A percentile compares a stretch with the other conserved stretches of the same genome.
Evolutionary conservation across 2,113 vertebrate species (phyloP).

Genomic region (Pachyramphus minor): DNA sequence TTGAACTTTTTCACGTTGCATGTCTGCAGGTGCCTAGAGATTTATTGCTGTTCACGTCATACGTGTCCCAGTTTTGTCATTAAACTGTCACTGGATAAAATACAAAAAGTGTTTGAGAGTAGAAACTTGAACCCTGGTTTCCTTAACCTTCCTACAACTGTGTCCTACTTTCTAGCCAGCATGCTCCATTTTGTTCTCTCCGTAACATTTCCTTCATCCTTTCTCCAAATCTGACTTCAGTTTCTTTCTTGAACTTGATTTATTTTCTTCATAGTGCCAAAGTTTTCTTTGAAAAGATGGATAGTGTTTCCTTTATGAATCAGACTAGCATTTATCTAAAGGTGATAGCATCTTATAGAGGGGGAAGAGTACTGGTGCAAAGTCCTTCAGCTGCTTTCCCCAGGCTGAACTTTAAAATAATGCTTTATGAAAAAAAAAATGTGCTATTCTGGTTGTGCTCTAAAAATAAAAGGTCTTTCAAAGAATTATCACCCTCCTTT

Average conservation of each 20-base stretch:
- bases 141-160: neutral
- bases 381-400: neutral
- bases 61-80: neutral
- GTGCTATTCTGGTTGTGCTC: neutral
- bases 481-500: neutral
- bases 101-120: neutral
- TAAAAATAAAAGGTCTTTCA: neutral
- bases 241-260: neutral
- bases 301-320: neutral
- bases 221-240: neutral
- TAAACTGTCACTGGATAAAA: neutral
- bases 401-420: neutral
- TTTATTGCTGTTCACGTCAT: neutral
- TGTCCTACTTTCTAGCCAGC: conserved; percentile 2
- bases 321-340: neutral
- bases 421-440: neutral
- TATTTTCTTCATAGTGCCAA: neutral
- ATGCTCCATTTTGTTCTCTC: neutral
- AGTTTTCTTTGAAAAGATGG: neutral
- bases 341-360: neutral
- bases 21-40: neutral
- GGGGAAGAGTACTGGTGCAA: neutral
- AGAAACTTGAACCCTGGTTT: neutral
- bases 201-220: neutral
- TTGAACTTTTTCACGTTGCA: neutral